Evolutionary conservation across 2,888 invertebrate genomes (phyloP), one percentile per base, ranked within the genome.

Genomic region (Autographa pulchrina): DNA sequence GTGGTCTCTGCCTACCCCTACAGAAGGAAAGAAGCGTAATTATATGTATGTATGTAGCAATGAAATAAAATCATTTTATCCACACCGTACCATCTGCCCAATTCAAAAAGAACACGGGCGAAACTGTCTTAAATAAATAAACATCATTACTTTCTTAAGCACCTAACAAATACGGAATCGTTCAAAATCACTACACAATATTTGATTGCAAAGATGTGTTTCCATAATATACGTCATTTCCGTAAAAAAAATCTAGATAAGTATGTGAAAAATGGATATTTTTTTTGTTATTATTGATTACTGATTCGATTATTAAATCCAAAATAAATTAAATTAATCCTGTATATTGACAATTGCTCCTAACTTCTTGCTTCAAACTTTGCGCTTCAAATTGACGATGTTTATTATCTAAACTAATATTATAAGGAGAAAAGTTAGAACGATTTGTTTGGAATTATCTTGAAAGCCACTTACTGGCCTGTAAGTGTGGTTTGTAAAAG

Each of bases 391-490:
- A 38, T 38, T 82, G 77, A 78, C 83, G 85, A 85, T 79, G 72
- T 58, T 56, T 60, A 75, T 81, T 81, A 77, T 79, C 70, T 62
- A 65, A 70, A 79, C 77, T 81, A 83, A 81, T 85, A 83, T 80
- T 79, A 75, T 75, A 65, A 48, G 20, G 64, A 62, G 76, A 64
- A 66, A 80, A 86, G 75, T 88, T 86, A 68, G 74, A 71, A 68
- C 74, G 81, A 82, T 85, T 86, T 87, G 81, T 84, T 82, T 78
- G 54, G 78, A 78, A 81, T 83, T 81, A 83, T 78, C 74, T 77
- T 80, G 75, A 79, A 80, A 82, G 73, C 80, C 83, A 83, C 83
- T 86, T 85, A 79, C 62, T 74, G 67, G 74, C 64, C 54, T 68
- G 63, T 61, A 78, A 68, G 65, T 62, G 67, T 70, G 70, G 68